Base-by-base conservation (phyloP, 2,113 vertebrate species). In the Albula goreensis region DNA sequence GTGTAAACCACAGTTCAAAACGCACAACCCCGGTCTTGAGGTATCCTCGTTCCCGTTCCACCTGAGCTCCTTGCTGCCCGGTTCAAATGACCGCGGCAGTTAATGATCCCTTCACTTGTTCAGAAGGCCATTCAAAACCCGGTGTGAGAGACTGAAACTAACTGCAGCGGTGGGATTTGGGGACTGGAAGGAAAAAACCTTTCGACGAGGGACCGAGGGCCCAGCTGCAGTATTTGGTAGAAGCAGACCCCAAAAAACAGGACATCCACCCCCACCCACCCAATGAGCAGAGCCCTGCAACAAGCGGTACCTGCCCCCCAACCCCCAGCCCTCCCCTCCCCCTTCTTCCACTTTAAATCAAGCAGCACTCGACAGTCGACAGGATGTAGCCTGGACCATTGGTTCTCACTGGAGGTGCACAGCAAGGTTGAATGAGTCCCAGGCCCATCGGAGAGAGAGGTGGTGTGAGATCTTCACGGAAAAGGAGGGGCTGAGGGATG, bases 1-100 rank as follows among this genome's bases (percentile, higher is more conserved):
- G 74, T 80, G 78, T 56, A 52, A 51, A 50, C 11, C 41, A 87
- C 53, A n/a, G 84, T 60, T 83, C 56, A 87, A 86, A 84, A 87
- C 85, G 78, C 82, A 8, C 22, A 25, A 48, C 31, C 1, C 48
- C 4, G 78, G 49, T 0, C 31, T 79, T 50, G 60, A 19, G 15
- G 60, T 66, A 66, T 22, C 60, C 49, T 50, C 19, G 8, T 79
- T 79, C 49, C 25, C 78, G 31, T 79, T 79, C 78, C 78, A 79
- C 78, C 78, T 50, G 78, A 79, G 49, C 78, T 79, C 41, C n/a
- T 31, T 2, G n/a, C 70, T 8, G 70, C 70, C 78, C 78, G 17
- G 78, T 79, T 79, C 78, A 79, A 79, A 49, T 17, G 48, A 17
- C 78, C 78, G 12, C 22, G 49, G 78, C 78, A 0, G 78, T 50